phyloP scores from a whole-genome alignment of 2,888 invertebrate species.

The Alloscopus bannaensis region DNA sequence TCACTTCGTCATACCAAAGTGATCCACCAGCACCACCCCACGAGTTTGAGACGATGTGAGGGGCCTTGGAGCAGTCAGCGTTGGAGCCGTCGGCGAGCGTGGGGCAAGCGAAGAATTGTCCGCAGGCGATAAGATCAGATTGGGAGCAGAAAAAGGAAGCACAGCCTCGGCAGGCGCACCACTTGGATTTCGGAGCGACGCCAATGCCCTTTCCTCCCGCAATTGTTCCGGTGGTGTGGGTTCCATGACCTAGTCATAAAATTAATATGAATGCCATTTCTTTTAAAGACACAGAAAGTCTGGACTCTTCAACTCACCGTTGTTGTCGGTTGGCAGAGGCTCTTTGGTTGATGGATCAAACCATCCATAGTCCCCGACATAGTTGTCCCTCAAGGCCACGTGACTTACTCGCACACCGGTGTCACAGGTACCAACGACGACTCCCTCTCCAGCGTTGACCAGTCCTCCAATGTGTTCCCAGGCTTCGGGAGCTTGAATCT shows the following conservation, averaged over 20 bases:
- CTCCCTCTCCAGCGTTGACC: slow-evolving; percentile 14
- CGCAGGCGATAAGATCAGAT: slow-evolving; percentile 36
- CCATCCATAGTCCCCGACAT: slow-evolving; percentile 44
- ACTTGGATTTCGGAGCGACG: slow-evolving; percentile 44
- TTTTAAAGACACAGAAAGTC: too few species aligned
- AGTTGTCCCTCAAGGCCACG: slow-evolving; percentile 30
- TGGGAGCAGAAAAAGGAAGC: slow-evolving; percentile 13
- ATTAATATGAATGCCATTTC: too few species aligned
- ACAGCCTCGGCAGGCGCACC: slow-evolving; percentile 49
- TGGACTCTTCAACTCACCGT: slow-evolving; percentile 40
- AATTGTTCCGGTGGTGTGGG: slow-evolving; percentile 43
- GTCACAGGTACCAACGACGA: slow-evolving; percentile 35
- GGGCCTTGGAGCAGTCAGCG: slow-evolving; percentile 29
- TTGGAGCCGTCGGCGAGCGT: slow-evolving; percentile 46
- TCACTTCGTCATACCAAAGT: slow-evolving; percentile 24
- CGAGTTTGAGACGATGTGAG: slow-evolving; percentile 43
- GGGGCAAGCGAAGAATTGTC: slow-evolving; percentile 38
- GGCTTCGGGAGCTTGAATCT: slow-evolving; percentile 39
- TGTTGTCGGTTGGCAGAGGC: slow-evolving; percentile 36
- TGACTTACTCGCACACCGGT: slow-evolving; percentile 41
- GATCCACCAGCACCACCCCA: slow-evolving; percentile 36
- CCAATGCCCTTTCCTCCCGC: slow-evolving; percentile 42
- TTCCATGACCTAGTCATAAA: slow-evolving; percentile 32
- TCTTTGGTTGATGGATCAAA: slow-evolving; percentile 28
- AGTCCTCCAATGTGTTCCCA: slow-evolving; percentile 33